Conservation (phyloP, 2,797 vertebrate genomes). For the Pelodytes ibericus region DNA sequence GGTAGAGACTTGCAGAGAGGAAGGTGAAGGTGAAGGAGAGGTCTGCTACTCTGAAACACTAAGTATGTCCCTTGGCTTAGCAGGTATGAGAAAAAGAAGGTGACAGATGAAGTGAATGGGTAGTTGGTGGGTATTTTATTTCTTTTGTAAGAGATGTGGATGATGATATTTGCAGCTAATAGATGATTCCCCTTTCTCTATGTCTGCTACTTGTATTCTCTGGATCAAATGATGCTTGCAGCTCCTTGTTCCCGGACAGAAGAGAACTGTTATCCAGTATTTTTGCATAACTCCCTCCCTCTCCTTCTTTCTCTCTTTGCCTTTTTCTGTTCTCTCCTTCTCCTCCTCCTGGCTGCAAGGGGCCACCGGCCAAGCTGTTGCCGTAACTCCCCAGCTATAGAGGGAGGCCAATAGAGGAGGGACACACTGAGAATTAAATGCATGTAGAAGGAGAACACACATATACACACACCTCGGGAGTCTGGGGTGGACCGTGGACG, state of each 20-base stretch:
- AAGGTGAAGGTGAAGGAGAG: neutral
- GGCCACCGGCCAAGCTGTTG: slow-evolving; percentile 25
- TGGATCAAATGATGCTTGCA: slow-evolving; percentile 18
- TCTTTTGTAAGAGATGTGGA: slow-evolving; percentile 6
- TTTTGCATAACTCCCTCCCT: slow-evolving; percentile 52
- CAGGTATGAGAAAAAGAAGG: neutral
- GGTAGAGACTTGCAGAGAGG: slow-evolving; percentile 18
- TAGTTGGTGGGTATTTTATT: slow-evolving; percentile 10
- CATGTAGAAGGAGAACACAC: neutral
- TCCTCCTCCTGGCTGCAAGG: slow-evolving; percentile 56
- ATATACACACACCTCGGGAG: slow-evolving; percentile 12
- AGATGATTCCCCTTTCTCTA: slow-evolving; percentile 10
- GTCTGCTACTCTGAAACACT: no score
- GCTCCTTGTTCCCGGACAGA: slow-evolving; percentile 48
- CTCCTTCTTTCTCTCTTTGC: no score
- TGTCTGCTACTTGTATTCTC: slow-evolving; percentile 1
- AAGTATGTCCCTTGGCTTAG: no score
- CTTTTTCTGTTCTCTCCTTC: slow-evolving; percentile 56
- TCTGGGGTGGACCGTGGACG: neutral
- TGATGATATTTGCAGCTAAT: neutral
- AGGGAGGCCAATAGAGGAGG: slow-evolving; percentile 4
- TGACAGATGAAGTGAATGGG: neutral
- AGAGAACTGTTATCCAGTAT: slow-evolving; percentile 42
- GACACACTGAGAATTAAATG: slow-evolving; percentile 18
- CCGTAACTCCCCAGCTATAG: slow-evolving; percentile 29